Base-by-base conservation (phyloP, 2,888 invertebrate species). In the Archaeoteleia sp. region DNA sequence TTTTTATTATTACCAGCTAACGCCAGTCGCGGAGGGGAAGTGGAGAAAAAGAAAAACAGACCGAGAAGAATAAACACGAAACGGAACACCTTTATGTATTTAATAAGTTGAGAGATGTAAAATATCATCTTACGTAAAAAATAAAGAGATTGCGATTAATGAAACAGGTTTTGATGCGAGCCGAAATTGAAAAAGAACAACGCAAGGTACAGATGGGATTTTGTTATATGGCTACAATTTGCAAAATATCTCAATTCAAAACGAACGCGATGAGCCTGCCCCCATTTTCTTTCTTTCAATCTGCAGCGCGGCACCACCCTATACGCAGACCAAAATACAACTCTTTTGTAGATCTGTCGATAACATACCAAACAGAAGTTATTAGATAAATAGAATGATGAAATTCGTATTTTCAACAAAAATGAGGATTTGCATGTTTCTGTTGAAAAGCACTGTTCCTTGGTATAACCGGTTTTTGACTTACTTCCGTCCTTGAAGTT, bases 401-500 rank as follows among this genome's bases (percentile, higher is more conserved):
- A n/a, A n/a, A n/a, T n/a, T n/a, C n/a, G n/a, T n/a, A n/a, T n/a
- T n/a, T n/a, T n/a, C n/a, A n/a, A n/a, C n/a, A n/a, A 34, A 43
- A 40, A 27, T 40, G 15, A 58, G 39, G 34, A 42, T 48, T 48
- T 48, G 48, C 40, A 58, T 32, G 40, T 57, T 48, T 46, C 32
- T 20, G 40, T 34, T 35, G 32, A 48, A 42, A 35, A 45, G 40
- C 30, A 39, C 5, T 40, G 20, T 57, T 39, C 48, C 27, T 32
- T 15, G 9, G 10, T 9, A 17, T 20, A 48, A 61, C 61, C 53
- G 61, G 61, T 61, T 54, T 20, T 54, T 40, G 27, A 34, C 27
- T 62, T 54, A 54, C 53, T 62, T 62, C 53, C 53, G 46, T 53
- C 54, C 53, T 62, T 62, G 61, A 54, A 54, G 27, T 37, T 45